Evolutionary conservation across 2,113 vertebrate species (phyloP), one percentile per base, ranked within the genome.

Genomic region (Dipodomys spectabilis): DNA sequence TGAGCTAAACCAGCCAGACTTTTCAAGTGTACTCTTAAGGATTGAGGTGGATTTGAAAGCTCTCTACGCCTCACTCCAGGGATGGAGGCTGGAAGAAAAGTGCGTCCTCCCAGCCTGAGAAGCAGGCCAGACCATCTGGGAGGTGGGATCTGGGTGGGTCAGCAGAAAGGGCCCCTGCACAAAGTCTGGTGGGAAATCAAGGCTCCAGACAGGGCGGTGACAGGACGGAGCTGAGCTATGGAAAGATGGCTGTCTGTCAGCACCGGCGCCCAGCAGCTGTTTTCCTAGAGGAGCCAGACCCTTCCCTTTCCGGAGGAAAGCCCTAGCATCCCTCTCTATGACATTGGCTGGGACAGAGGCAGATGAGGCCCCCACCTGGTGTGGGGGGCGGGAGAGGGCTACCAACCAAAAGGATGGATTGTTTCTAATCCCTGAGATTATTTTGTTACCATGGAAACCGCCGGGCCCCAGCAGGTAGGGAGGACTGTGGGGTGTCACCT

Each of bases 161-260:
- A 0, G 30, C 62, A 87, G 86, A 74, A 84, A 6, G 15, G 45
- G 69, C 85, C 68, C 35, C 83, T 82, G 64, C 35, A 12, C 82
- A 78, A 30, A 74, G 71, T 88, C 93, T 86, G 93, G 78, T 65
- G 95, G 93, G 94, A 95, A 92, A 90, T 85, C 71, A 12, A 74
- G 91, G 77, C 72, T 88, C 95, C 88, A 94, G 95, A 92, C 91
- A 62, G 93, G 92, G 94, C 2, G 77, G 91, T 69, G 77, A 92
- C 80, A 64, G 69, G n/a, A 45, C 27, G 20, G 85, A 57, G 67
- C 18, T 69, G 19, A 11, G 30, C 35, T 82, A 80, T 82, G 90
- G 80, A 85, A 30, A 90, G 92, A 82, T n/a, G 73, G 78, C 79
- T 77, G 68, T 49, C 81, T 94, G 93, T 95, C 95, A 89, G 89